Evolutionary conservation across 2,797 vertebrate genomes (phyloP).

Genomic region (Platalea minor): DNA sequence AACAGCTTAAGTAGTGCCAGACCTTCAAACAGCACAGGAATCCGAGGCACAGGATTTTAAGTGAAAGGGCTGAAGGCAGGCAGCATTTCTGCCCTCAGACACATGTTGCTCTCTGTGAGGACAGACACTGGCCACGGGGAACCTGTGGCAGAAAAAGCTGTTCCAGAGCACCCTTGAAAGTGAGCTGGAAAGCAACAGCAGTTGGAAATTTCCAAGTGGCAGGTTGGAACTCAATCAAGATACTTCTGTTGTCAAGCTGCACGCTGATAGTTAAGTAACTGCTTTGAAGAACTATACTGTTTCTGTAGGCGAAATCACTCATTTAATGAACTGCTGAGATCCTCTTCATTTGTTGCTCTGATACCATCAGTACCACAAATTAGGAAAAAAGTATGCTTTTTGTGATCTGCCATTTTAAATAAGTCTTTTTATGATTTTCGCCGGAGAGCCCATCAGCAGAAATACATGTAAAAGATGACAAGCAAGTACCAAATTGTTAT

Average conservation of each 20-base stretch:
- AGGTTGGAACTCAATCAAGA: background rate
- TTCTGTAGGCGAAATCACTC: background rate
- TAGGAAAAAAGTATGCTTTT: background rate
- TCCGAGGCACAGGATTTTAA: background rate
- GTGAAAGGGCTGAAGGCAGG: background rate
- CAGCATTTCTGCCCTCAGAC: background rate
- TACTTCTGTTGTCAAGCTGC: background rate
- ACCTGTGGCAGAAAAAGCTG: background rate
- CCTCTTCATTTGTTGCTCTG: background rate
- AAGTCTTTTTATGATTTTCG: background rate
- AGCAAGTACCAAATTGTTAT: background rate
- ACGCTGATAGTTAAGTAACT: background rate
- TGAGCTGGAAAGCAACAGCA: background rate
- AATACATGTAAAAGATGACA: background rate
- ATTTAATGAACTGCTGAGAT: background rate
- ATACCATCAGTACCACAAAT: background rate
- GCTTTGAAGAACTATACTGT: background rate
- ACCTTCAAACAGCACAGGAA: background rate
- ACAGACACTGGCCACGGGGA: background rate
- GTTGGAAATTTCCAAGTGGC: background rate
- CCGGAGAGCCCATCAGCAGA: background rate
- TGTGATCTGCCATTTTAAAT: background rate
- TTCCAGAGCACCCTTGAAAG: background rate
- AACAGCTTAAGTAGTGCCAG: background rate
- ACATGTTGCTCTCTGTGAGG: fast-evolving